Base-by-base conservation (phyloP, 2,797 vertebrate genomes). In the Sebastes nivosus region DNA sequence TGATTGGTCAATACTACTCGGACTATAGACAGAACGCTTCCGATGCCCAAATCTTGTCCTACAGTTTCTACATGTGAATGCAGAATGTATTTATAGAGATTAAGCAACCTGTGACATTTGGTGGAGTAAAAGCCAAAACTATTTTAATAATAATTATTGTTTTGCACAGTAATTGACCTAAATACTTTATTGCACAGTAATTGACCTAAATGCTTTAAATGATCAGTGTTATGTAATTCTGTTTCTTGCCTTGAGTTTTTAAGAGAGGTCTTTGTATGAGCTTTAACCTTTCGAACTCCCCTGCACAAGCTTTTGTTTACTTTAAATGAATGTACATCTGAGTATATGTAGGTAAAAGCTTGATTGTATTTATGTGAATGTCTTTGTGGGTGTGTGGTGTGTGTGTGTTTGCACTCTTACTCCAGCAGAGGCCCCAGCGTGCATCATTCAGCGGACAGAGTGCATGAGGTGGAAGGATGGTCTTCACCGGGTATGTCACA, bases 391-490 rank as follows among this genome's bases (percentile, higher is more conserved):
- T 32, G 32, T 34, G 34, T 36, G 4, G n/a, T 66, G 36, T 72
- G 61, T 34, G 25, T 64, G 68, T 72, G 50, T 74, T 24, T 67
- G 59, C 14, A 4, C 18, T 93, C 97, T 97, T 91, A 99, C 98
- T 97, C 96, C 96, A 97, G 94, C 98, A 99, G 27, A 97, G 95
- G 1, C 98, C 98, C 98, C 98, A 99, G 79, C 98, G 97, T 0
- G 98, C 97, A 0, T 97, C 95, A 64, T 91, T 95, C 63, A 99
- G 91, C 11, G 96, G 91, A 6, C 98, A 99, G 25, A 99, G 82
- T 0, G 94, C 69, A 0, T 94, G 86, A 0, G 97, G 96, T 0
- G 98, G 98, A 1, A 99, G 95, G 89, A 99, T 94, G 38, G 94
- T 97, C 9, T 7, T 89, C 24, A 95, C 94, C 0, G 98, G 98